phyloP scores from a whole-genome alignment of 1,140 invertebrate species.

The Drosophila neocordata region DNA sequence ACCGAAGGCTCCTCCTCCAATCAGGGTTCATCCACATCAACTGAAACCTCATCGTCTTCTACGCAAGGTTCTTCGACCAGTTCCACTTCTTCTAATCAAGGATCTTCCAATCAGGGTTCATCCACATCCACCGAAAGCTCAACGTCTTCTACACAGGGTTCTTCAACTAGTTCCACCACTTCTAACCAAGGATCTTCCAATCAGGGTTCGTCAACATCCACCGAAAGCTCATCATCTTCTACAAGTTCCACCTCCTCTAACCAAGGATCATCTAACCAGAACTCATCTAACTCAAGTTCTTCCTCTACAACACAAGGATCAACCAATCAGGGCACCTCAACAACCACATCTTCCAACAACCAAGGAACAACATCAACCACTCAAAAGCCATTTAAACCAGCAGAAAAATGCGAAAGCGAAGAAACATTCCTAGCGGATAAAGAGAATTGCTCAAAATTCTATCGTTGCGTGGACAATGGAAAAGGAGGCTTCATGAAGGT shows the following conservation, averaged over 20 bases:
- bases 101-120: constrained; percentile 37
- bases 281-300: constrained; percentile 34
- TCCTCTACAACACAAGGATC: neutral
- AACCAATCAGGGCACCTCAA: neutral
- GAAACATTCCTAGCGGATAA: constrained; percentile 86
- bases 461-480: constrained; percentile 86
- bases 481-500: constrained; percentile 85
- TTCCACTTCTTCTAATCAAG: constrained; percentile 29
- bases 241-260: constrained; percentile 17
- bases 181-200: constrained; percentile 36
- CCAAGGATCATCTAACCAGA: constrained; percentile 26
- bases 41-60: constrained; percentile 27
- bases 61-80: constrained; percentile 44
- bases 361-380: constrained; percentile 38
- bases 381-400: constrained; percentile 68
- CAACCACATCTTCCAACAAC: constrained; percentile 7
- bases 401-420: constrained; percentile 79
- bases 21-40: constrained; percentile 21
- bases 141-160: constrained; percentile 29
- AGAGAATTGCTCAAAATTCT: constrained; percentile 87
- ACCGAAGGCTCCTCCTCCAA: constrained; percentile 32
- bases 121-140: constrained; percentile 42
- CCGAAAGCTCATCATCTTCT: constrained; percentile 33
- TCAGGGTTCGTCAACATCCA: constrained; percentile 36
- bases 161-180: constrained; percentile 20